Conservation (phyloP, 2,888 invertebrate species). For the Drosophila anomalata region DNA sequence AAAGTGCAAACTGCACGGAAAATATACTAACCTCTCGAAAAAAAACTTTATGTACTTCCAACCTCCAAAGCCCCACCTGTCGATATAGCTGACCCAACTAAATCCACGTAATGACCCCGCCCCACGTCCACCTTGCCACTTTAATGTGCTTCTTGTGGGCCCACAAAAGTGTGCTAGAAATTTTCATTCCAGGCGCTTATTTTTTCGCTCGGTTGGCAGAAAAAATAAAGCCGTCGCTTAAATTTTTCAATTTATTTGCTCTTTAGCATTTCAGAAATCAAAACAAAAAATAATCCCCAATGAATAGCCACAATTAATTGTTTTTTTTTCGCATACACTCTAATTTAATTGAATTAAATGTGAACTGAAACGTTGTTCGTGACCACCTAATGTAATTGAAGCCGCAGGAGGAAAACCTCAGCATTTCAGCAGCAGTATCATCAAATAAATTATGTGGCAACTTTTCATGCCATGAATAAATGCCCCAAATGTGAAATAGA, state of each 20-base stretch:
- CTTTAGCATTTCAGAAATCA: constrained; percentile 1
- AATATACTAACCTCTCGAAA: constrained; percentile 10
- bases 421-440: not conserved
- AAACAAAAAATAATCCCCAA: constrained; percentile 11
- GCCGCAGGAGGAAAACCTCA: not conserved
- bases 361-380: constrained; percentile 2
- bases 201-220: constrained; percentile 31
- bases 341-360: constrained; percentile 18
- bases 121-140: not conserved
- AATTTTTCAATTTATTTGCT: constrained; percentile 22
- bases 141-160: constrained; percentile 6
- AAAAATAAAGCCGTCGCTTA: constrained; percentile 37
- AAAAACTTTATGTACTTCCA: not conserved
- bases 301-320: constrained; percentile 19
- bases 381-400: constrained; percentile 11
- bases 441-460: constrained; percentile 11
- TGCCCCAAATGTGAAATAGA: constrained; percentile 8
- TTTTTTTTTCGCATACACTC: constrained; percentile 10
- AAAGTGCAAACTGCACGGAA: constrained; percentile 14
- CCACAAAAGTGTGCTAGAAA: constrained; percentile 8
- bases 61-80: not conserved
- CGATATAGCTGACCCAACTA: constrained; percentile 12
- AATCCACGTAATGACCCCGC: constrained; percentile 20
- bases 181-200: not conserved
- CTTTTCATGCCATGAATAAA: constrained; percentile 1